Evolutionary conservation across 2,888 invertebrate genomes (phyloP), one percentile per base, ranked within the genome.

Genomic region (Neoaliturus tenellus): DNA sequence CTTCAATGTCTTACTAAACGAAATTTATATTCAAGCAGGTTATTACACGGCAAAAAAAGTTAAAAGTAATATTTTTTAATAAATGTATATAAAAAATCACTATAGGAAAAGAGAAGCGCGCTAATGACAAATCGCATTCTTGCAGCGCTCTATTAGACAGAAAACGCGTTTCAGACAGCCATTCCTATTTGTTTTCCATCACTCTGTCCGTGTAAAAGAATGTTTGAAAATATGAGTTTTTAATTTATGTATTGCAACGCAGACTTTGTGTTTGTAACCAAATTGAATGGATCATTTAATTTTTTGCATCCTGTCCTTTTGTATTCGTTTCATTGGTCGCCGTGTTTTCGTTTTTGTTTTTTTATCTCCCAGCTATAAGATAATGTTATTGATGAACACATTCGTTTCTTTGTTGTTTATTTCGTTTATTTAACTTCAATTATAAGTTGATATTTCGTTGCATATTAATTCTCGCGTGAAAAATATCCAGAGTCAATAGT

Each of bases 221-320:
- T 78, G 78, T 51, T 51, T 31, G 35, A 78, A 75, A 55, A 55
- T 78, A 78, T 78, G 48, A 35, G 78, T 78, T 78, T 78, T 78
- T 78, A 78, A 78, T 78, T 78, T 78, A 78, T 78, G 78, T 78
- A 78, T 78, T 78, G 78, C 78, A 28, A 75, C 28, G 33, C 51
- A 55, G 78, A 51, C 78, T 78, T 75, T 78, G 78, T 78, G 78
- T 78, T 75, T 20, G 51, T 33, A n/a, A 55, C 78, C 78, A 78
- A 78, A 78, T 78, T 33, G 78, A 78, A 75, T 75, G 73, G 73
- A 75, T 75, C 73, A 75, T 75, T 75, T 44, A 75, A 75, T 75
- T 75, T 75, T 75, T 75, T 75, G 73, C 39, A 28, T 75, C 73
- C 73, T 5, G 28, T 44, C 39, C 73, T 75, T 75, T 75, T 75